Percentiles rank a stretch among this genome's conserved stretches.
These are phyloP conservation scores for Chromoteleia sp. DNA, from an alignment of 2,888 invertebrate genomes.

Conservation along the genomic window DNA sequence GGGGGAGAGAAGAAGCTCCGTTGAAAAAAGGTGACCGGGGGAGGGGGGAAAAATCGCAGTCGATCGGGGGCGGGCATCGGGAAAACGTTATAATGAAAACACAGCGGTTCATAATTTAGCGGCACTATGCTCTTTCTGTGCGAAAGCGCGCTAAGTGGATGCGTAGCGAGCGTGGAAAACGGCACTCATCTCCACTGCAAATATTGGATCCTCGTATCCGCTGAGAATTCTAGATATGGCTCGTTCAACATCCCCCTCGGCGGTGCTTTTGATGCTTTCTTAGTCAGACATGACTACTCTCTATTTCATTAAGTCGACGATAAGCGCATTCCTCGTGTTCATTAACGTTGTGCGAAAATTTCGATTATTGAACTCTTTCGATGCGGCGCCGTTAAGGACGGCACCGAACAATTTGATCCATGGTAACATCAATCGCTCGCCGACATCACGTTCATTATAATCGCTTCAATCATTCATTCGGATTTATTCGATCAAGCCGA, in stretches of 20 bases:
- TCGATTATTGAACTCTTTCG: slow-evolving; percentile 67
- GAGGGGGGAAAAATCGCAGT: neutral
- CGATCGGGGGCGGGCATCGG: slow-evolving; percentile 7
- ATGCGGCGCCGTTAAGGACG: slow-evolving; percentile 8
- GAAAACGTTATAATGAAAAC: slow-evolving; percentile 42
- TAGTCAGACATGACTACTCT: slow-evolving; percentile 71
- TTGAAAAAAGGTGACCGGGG: neutral
- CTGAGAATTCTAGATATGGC: slow-evolving; percentile 81
- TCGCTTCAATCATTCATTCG: slow-evolving; percentile 33
- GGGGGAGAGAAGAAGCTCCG: too few species aligned
- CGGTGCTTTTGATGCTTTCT: slow-evolving; percentile 77
- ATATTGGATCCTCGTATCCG: slow-evolving; percentile 81
- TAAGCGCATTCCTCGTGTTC: slow-evolving; percentile 76
- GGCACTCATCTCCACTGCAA: slow-evolving; percentile 80
- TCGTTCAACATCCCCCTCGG: slow-evolving; percentile 76
- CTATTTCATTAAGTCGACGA: slow-evolving; percentile 73
- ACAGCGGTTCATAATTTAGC: slow-evolving; percentile 45
- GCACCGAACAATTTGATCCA: slow-evolving; percentile 70
- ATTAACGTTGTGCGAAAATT: slow-evolving; percentile 68
- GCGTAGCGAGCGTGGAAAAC: slow-evolving; percentile 68
- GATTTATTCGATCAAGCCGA: slow-evolving; percentile 15
- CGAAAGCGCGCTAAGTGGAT: slow-evolving; percentile 65
- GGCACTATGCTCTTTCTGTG: slow-evolving; percentile 49
- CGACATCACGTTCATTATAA: slow-evolving; percentile 42
- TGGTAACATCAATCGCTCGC: slow-evolving; percentile 41